phyloP scores from a whole-genome alignment of 2,888 invertebrate species.

The Nymphalis c-album region DNA sequence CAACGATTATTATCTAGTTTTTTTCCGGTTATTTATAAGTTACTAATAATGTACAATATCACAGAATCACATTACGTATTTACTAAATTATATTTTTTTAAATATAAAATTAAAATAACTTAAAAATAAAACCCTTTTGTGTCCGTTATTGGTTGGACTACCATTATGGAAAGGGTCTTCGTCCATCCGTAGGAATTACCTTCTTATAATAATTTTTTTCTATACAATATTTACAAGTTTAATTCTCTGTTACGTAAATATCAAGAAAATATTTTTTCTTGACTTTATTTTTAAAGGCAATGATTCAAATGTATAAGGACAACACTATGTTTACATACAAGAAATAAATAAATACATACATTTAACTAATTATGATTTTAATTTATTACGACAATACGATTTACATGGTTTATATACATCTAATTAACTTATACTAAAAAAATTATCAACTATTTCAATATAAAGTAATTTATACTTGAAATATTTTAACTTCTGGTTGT shows the following conservation, averaged over 20 bases:
- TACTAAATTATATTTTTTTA: constrained; percentile 20
- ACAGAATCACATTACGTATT: constrained; percentile 60
- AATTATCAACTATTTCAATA: constrained; percentile 12
- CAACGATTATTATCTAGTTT: constrained; percentile 16
- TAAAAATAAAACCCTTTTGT: background rate
- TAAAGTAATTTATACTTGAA: constrained; percentile 8
- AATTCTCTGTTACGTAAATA: no score
- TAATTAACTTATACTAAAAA: background rate
- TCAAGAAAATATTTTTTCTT: no score
- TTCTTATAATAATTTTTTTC: no score
- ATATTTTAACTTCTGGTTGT: background rate
- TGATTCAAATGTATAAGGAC: no score
- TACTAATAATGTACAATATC: constrained; percentile 60
- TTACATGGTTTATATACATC: constrained; percentile 8
- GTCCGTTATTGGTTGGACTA: no score
- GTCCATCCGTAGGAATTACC: no score
- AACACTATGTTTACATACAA: no score
- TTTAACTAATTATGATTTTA: no score
- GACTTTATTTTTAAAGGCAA: no score
- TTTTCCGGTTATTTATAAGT: constrained; percentile 19
- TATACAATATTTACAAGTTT: no score
- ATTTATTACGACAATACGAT: background rate
- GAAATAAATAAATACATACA: no score
- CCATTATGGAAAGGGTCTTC: no score
- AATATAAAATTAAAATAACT: constrained; percentile 1